Evolutionary conservation across 1,140 invertebrate genomes (phyloP).

Genomic region (Heterodera schachtii): DNA sequence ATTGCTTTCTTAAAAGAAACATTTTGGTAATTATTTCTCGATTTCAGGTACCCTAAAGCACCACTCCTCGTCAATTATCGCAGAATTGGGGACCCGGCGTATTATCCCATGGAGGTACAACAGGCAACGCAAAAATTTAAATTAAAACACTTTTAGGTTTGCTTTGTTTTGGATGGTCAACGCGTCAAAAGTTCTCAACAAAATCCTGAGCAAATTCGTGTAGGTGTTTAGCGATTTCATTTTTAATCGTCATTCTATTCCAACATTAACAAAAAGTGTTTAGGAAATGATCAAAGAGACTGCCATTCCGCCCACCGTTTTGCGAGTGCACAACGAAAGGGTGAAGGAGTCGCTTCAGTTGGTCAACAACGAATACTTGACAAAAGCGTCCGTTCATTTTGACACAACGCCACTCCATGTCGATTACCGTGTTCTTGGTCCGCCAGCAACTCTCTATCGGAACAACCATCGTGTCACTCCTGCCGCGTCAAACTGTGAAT

Average conservation of each 20-base stretch:
- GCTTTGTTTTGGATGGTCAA: conserved; percentile 9
- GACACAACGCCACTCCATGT: not conserved
- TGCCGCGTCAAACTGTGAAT: not conserved
- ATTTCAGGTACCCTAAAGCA: conserved; percentile 9
- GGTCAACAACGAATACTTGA: conserved; percentile 1
- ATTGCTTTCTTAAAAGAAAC: not conserved
- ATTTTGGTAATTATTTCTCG: not conserved
- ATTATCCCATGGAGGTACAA: conserved; percentile 20
- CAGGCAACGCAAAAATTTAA: not conserved
- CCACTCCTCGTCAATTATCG: conserved; percentile 10
- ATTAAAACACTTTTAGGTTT: not conserved
- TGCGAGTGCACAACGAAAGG: conserved; percentile 2
- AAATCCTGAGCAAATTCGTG: not conserved
- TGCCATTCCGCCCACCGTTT: conserved; percentile 9
- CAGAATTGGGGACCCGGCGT: not conserved
- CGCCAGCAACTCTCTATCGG: not conserved
- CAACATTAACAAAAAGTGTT: not conserved
- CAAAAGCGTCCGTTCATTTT: not conserved
- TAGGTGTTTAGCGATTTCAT: not conserved
- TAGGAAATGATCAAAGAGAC: conserved; percentile 19
- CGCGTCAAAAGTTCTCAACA: not conserved
- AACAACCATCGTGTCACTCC: not conserved
- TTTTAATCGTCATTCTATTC: not conserved
- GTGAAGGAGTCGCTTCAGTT: conserved; percentile 17
- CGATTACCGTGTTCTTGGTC: not conserved